phyloP scores from a whole-genome alignment of 2,113 vertebrate genomes.

The Sceloporus tristichus region DNA sequence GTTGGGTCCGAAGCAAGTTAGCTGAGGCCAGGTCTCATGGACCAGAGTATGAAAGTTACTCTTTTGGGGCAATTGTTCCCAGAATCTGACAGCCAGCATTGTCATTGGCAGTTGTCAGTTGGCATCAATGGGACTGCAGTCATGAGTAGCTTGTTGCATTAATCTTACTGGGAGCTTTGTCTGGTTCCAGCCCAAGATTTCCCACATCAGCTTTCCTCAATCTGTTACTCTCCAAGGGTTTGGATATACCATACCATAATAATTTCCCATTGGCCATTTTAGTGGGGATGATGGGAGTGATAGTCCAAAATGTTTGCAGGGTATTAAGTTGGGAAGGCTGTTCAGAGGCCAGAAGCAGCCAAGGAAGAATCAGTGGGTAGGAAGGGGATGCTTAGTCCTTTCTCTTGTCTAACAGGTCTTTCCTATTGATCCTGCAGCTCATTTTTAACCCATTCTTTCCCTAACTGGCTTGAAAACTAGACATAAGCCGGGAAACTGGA shows the following conservation, averaged over 20 bases:
- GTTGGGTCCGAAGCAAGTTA: too few species aligned
- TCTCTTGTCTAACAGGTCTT: too few species aligned
- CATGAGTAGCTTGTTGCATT: not conserved
- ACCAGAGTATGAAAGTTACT: too few species aligned
- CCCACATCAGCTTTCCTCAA: too few species aligned
- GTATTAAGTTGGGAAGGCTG: too few species aligned
- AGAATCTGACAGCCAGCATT: not conserved
- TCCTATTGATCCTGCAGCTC: not conserved
- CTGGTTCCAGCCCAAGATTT: not conserved
- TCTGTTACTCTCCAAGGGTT: too few species aligned
- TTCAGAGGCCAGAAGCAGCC: too few species aligned
- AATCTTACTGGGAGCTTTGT: not conserved
- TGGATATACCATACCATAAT: too few species aligned
- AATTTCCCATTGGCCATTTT: too few species aligned
- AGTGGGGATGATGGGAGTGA: too few species aligned
- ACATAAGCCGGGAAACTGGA: not conserved
- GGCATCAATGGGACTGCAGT: not conserved
- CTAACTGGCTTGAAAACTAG: not conserved
- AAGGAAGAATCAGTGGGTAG: not conserved
- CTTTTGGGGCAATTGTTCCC: not conserved
- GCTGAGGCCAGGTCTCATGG: too few species aligned
- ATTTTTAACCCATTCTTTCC: not conserved
- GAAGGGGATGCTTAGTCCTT: not conserved
- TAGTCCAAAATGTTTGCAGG: too few species aligned
- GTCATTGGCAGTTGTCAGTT: not conserved